Conservation (phyloP, 2,797 vertebrate species). For the Xenops minutus region DNA sequence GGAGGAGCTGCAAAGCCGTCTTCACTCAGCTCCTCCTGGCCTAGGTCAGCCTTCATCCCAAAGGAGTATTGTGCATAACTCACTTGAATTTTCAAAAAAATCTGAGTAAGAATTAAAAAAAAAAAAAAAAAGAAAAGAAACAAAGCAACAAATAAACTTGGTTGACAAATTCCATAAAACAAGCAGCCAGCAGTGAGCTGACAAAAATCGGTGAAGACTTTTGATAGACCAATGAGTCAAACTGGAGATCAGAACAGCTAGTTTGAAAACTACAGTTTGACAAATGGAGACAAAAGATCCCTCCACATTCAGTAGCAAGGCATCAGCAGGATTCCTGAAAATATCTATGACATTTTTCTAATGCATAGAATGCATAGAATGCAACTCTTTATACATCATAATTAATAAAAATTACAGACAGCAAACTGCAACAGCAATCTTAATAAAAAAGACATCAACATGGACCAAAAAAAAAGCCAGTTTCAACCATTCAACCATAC, state of each 20-base stretch:
- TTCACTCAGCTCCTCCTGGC: constrained; percentile 13
- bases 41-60: background rate
- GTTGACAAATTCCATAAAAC: background rate
- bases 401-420: background rate
- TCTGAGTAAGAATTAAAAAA: background rate
- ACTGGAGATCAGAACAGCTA: background rate
- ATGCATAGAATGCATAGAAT: background rate
- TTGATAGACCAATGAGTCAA: background rate
- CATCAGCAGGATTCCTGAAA: background rate
- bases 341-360: background rate
- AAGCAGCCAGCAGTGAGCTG: background rate
- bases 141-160: background rate
- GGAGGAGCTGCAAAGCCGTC: background rate
- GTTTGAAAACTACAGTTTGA: background rate
- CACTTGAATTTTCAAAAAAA: background rate
- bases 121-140: background rate
- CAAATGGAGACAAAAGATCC: background rate
- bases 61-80: background rate
- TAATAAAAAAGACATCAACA: background rate
- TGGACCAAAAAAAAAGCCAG: background rate
- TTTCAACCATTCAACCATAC: background rate
- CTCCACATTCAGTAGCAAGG: background rate
- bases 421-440: background rate
- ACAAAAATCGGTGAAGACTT: background rate
- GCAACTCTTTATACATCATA: background rate